A percentile compares a stretch with the other conserved stretches of the same genome.
Conservation (phyloP, 2,113 vertebrate species). For the Otus sunia region DNA sequence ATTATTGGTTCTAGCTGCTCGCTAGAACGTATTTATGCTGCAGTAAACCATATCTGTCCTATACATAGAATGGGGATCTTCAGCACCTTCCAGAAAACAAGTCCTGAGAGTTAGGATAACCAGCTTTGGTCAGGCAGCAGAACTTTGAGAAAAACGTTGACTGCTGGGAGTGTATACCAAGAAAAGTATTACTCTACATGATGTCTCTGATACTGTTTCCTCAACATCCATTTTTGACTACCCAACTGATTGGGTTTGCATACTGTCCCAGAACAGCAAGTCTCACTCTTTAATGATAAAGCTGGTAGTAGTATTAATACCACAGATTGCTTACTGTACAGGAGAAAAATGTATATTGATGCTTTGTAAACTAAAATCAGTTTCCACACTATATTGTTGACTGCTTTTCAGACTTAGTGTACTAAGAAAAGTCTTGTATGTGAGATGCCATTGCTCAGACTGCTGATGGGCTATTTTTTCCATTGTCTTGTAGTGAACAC, state of each 20-base stretch:
- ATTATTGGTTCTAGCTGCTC: not conserved
- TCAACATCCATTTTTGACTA: not conserved
- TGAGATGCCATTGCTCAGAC: not conserved
- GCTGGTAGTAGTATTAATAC: not conserved
- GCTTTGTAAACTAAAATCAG: not conserved
- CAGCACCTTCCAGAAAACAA: not conserved
- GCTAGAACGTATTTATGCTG: not conserved
- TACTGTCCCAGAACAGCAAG: not conserved
- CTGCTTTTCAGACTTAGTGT: not conserved
- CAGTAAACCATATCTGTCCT: not conserved
- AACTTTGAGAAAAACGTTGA: not conserved
- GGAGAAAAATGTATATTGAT: not conserved
- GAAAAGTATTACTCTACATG: accelerated
- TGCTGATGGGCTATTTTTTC: not conserved
- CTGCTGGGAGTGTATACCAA: not conserved
- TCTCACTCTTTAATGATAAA: not conserved
- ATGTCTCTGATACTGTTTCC: not conserved
- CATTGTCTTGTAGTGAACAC: not conserved
- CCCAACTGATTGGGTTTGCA: not conserved
- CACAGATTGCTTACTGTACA: not conserved
- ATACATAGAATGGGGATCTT: not conserved
- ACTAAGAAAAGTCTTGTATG: not conserved
- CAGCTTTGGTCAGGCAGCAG: not conserved
- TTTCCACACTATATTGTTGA: not conserved
- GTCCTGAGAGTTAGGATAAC: not conserved